Conservation (phyloP, 2,888 invertebrate species). For the Drosophila infuscata region DNA sequence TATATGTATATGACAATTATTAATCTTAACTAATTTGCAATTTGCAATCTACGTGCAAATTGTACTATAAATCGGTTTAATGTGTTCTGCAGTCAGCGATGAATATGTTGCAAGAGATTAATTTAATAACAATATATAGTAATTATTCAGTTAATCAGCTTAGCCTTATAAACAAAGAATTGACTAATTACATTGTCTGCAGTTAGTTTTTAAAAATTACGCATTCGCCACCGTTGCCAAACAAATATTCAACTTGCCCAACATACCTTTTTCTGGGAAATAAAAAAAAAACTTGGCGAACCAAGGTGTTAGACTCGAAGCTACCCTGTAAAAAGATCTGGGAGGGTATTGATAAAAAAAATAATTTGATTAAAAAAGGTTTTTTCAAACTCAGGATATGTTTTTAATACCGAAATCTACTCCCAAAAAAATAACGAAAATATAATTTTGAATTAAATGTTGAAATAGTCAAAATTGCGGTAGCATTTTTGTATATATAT, state of each 20-base stretch:
- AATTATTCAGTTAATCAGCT: slow-evolving; percentile 11
- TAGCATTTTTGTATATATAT: not conserved
- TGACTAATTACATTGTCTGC: slow-evolving; percentile 9
- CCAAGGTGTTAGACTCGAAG: not conserved
- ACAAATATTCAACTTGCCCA: slow-evolving; percentile 17
- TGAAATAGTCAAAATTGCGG: not conserved
- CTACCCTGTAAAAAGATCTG: slow-evolving; percentile 9
- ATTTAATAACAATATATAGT: not conserved
- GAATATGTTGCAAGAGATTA: slow-evolving; percentile 12
- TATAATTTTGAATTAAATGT: not conserved
- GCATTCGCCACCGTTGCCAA: slow-evolving; percentile 50
- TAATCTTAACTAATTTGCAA: slow-evolving; percentile 49
- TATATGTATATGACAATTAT: slow-evolving; percentile 26
- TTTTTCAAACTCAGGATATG: not conserved
- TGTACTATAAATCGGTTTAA: slow-evolving; percentile 31
- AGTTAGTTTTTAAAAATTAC: slow-evolving; percentile 31
- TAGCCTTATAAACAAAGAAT: not conserved
- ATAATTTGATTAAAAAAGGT: not conserved
- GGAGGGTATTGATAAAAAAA: not conserved
- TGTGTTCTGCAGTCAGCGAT: slow-evolving; percentile 25
- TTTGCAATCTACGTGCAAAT: slow-evolving; percentile 43
- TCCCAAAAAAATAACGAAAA: not conserved
- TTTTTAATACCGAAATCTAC: not conserved
- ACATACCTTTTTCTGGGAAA: slow-evolving; percentile 57
- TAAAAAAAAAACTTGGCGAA: not conserved